Evolutionary conservation across 2,888 invertebrate species (phyloP).

Genomic region (Timema podura): DNA sequence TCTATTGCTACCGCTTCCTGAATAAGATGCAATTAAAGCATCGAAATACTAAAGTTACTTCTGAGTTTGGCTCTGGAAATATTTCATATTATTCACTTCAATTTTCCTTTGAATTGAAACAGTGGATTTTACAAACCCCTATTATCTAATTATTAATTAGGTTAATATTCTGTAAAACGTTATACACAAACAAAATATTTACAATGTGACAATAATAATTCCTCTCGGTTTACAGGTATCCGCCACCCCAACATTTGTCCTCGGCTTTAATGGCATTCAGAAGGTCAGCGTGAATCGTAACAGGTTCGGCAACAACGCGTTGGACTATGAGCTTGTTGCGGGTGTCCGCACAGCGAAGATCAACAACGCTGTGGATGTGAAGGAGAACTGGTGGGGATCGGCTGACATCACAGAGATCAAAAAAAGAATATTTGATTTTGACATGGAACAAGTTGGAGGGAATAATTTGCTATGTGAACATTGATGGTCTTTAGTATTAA

Average conservation of each 20-base stretch:
- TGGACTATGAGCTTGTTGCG: slow-evolving; percentile 88
- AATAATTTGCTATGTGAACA: no score
- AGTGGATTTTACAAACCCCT: slow-evolving; percentile 27
- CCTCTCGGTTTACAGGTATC: slow-evolving; percentile 27
- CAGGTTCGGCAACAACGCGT: slow-evolving; percentile 74
- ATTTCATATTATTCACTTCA: no score
- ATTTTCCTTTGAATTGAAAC: no score
- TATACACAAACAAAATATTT: neutral
- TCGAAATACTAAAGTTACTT: no score
- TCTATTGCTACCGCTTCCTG: no score
- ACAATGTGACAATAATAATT: neutral
- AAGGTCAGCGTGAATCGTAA: slow-evolving; percentile 88
- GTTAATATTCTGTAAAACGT: neutral
- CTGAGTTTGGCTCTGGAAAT: slow-evolving; percentile 30
- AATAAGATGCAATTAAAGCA: no score
- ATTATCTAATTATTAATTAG: slow-evolving; percentile 4
- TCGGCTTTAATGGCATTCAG: slow-evolving; percentile 92
- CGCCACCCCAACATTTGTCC: slow-evolving; percentile 67
- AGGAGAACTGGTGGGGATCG: slow-evolving; percentile 97
- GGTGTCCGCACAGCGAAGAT: slow-evolving; percentile 80
- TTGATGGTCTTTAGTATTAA: no score
- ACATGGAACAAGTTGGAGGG: slow-evolving; percentile 99
- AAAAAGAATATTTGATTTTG: slow-evolving; percentile 90
- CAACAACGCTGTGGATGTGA: slow-evolving; percentile 80
- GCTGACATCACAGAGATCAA: slow-evolving; percentile 67